Conservation (phyloP, 2,113 vertebrate genomes). For the Balaeniceps rex region DNA sequence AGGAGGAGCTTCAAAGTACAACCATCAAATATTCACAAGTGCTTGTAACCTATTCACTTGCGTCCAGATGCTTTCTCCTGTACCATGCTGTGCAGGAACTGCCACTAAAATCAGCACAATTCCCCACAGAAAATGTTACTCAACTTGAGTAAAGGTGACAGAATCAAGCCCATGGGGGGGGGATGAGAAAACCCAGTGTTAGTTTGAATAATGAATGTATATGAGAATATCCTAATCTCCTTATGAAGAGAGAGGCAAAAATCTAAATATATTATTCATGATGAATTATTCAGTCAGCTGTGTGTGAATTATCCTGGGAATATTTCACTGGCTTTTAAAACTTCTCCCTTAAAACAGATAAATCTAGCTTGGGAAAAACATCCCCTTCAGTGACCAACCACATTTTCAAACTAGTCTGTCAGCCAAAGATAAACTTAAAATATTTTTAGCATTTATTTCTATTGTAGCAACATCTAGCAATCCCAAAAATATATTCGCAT, state of each 20-base stretch:
- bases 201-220: conserved; percentile 61
- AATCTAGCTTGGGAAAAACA: conserved; percentile 28
- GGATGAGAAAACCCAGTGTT: conserved; percentile 17
- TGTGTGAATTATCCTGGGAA: conserved; percentile 51
- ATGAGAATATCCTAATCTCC: conserved; percentile 57
- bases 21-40: conserved; percentile 44
- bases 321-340: conserved; percentile 33
- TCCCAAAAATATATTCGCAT: neutral
- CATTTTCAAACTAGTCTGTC: conserved; percentile 6
- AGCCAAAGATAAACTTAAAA: conserved; percentile 2
- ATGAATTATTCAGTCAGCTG: conserved; percentile 61
- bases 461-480: neutral
- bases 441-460: neutral
- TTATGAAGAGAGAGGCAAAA: conserved; percentile 51
- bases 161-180: neutral
- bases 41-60: conserved; percentile 41
- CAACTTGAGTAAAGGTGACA: conserved; percentile 36
- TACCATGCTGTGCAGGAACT: neutral
- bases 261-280: conserved; percentile 50
- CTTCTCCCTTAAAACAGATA: conserved; percentile 35
- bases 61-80: neutral
- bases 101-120: conserved; percentile 1
- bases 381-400: neutral
- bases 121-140: neutral
- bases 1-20: conserved; percentile 8